phyloP scores from a whole-genome alignment of 1,140 invertebrate species.

The Zaprionus inermis region DNA sequence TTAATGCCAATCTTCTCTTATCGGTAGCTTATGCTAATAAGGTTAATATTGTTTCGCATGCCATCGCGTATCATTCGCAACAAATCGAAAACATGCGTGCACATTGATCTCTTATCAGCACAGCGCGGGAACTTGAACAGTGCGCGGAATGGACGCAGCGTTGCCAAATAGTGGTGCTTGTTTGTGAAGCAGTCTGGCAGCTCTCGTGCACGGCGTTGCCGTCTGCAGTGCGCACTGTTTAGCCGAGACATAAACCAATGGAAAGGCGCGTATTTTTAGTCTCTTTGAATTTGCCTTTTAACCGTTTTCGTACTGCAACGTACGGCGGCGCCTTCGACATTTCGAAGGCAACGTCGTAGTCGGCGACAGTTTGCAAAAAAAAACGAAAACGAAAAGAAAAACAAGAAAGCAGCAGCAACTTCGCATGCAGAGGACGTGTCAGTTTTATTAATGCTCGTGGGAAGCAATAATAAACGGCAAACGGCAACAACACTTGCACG shows the following conservation, averaged over 20 bases:
- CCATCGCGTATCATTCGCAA: constrained; percentile 3
- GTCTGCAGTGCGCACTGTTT: background rate
- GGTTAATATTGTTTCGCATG: constrained; percentile 33
- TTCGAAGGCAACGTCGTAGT: constrained; percentile 35
- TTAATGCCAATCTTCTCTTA: constrained; percentile 39
- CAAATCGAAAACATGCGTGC: constrained; percentile 1
- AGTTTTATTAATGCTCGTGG: constrained; percentile 76
- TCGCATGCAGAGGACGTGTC: constrained; percentile 66
- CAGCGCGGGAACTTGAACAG: background rate
- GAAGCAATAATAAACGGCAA: constrained; percentile 53
- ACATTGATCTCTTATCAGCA: constrained; percentile 18
- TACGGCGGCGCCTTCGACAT: constrained; percentile 1
- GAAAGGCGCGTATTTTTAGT: constrained; percentile 15
- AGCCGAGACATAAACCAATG: constrained; percentile 26
- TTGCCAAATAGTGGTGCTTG: constrained; percentile 13
- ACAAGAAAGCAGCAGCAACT: constrained; percentile 35
- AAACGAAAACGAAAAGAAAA: background rate
- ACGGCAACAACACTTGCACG: constrained; percentile 29
- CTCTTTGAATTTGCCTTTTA: background rate
- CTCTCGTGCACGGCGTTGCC: background rate
- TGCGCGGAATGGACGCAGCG: background rate
- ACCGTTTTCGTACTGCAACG: constrained; percentile 18
- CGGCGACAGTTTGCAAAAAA: constrained; percentile 38
- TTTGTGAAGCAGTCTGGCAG: background rate
- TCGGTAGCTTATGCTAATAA: constrained; percentile 38